phyloP scores from a whole-genome alignment of 2,888 invertebrate genomes.

The Furcula furcula region DNA sequence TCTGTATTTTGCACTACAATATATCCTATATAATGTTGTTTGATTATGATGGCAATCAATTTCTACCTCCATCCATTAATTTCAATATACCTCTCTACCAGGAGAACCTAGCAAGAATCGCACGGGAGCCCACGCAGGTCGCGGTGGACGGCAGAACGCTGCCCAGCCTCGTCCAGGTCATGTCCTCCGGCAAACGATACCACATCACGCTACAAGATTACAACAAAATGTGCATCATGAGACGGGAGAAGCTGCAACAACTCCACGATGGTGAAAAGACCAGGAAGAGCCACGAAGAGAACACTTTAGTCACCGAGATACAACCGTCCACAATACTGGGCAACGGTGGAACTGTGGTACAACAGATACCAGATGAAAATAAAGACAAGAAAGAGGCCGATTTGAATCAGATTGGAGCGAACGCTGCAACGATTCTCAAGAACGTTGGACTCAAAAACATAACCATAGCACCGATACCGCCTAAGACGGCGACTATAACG shows the following conservation, averaged over 20 bases:
- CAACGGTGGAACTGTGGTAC: slow-evolving; percentile 62
- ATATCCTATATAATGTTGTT: too few species aligned
- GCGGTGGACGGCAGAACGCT: slow-evolving; percentile 82
- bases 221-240: slow-evolving; percentile 89
- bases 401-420: slow-evolving; percentile 46
- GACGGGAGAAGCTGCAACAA: slow-evolving; percentile 84
- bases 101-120: slow-evolving; percentile 67
- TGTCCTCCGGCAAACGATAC: slow-evolving; percentile 89
- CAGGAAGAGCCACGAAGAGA: slow-evolving; percentile 38
- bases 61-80: too few species aligned
- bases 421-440: slow-evolving; percentile 70
- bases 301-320: slow-evolving; percentile 60
- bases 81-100: slow-evolving; percentile 31
- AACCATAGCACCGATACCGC: slow-evolving; percentile 71
- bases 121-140: slow-evolving; percentile 75
- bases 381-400: slow-evolving; percentile 51
- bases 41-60: too few species aligned
- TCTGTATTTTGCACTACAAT: too few species aligned
- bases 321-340: slow-evolving; percentile 63
- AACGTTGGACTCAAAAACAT: slow-evolving; percentile 76
- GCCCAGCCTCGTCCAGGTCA: slow-evolving; percentile 86
- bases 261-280: slow-evolving; percentile 74
- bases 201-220: slow-evolving; percentile 90
- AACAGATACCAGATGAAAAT: slow-evolving; percentile 45
- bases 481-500: slow-evolving; percentile 65